Evolutionary conservation across 2,888 invertebrate species (phyloP), one percentile per base, ranked within the genome.

Genomic region (Eristalinus sepulchralis): DNA sequence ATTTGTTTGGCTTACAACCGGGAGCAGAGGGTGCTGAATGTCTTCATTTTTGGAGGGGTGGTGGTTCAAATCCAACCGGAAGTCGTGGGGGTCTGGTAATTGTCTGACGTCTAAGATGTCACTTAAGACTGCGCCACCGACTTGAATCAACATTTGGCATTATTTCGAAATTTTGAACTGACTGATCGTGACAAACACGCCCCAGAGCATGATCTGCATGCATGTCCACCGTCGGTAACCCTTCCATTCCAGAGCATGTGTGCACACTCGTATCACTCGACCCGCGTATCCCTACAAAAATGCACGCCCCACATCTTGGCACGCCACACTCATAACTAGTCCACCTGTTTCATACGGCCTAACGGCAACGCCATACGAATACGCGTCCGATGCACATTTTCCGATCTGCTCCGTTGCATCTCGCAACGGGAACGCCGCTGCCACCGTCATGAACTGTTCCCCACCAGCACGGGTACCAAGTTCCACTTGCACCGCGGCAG

Each of bases 401-500:
- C 82, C 83, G 85, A 82, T 82, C 10, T 70, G 82, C 85, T 75
- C 31, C 78, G 85, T 60, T 86, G 70, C 73, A 70, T 68, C 70
- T 57, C 73, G 82, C 85, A 77, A 82, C n/a, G 68, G 66, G 82
- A 82, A 81, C 81, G 70, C 76, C 59, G 68, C 59, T 24, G 55
- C 71, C 66, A 31, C 63, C n/a, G 39, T 70, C 11, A 34, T n/a
- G n/a, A n/a, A 9, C 34, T 66, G 60, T 24, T 27, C 9, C 27
- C 47, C 31, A 27, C 27, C 63, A 59, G 76, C 72, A 76, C 76
- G 39, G n/a, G 39, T 27, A 3, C 39, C n/a, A 11, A 2, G 55
- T 67, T 81, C 27, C 64, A 73, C 47, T 47, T 60, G 31, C 53
- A 57, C 82, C n/a, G n/a, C n/a, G n/a, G n/a, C n/a, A 13, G 39